Base-by-base conservation (phyloP, 2,797 vertebrate species). In the Arnoldichthys spilopterus region DNA sequence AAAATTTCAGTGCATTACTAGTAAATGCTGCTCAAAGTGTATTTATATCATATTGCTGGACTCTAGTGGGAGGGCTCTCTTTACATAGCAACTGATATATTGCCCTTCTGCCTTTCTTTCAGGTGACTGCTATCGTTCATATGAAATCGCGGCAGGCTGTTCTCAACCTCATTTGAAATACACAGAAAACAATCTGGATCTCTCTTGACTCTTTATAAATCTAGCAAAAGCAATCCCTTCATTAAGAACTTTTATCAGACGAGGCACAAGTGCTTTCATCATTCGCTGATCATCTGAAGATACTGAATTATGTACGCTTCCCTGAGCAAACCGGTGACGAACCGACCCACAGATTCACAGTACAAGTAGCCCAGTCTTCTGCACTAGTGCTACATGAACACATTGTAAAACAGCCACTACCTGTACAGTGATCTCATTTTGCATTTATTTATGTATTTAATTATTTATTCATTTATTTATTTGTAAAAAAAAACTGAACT, bases 191-290 rank as follows among this genome's bases (percentile, higher is more conserved):
- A 26, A 68, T 75, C 56, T 54, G 51, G 28, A 49, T 74, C 56
- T 58, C 16, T 72, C 80, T 81, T 15, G 70, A 82, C 83, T 90
- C 91, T 87, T 2, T n/a, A 92, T 2, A 86, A 3, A 83, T 79
- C 83, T 88, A 92, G 88, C 89, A 91, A 83, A 91, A 90, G 91
- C 20, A 61, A 68, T 59, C 88, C 61, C 91, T 45, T 88, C 87
- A 88, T 63, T 89, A 88, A 85, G 90, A 91, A 93, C 90, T 86
- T 87, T 89, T 76, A 32, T 83, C 54, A 43, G 40, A 54, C 15
- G 59, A 75, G 51, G 43, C 62, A 75, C 81, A 49, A 69, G 22
- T 77, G 28, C 30, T 68, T 47, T 72, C 77, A 24, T 56, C 30
- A 53, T 54, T 61, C 40, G 40, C 74, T 58, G 56, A 64, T 58